phyloP scores from a whole-genome alignment of 2,113 vertebrate genomes.

The Martes martes region DNA sequence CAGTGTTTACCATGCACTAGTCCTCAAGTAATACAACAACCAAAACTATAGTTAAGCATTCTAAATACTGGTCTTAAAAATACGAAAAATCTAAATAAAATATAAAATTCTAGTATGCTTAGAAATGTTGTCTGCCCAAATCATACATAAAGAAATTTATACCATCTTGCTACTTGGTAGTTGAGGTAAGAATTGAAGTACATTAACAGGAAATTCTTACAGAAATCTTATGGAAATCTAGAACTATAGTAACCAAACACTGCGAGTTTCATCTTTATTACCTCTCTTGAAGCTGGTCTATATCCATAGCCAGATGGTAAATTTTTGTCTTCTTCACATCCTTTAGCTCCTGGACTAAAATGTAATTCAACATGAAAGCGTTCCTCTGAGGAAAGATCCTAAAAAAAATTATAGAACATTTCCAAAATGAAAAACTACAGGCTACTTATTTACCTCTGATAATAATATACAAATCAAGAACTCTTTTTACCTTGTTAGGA shows the following conservation, averaged over 20 bases:
- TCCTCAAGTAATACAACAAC: not conserved
- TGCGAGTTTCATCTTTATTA: conserved; percentile 60
- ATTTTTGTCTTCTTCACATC: conserved; percentile 93
- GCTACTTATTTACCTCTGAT: not conserved
- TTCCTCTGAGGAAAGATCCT: conserved; percentile 92
- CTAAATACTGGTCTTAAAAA: not conserved
- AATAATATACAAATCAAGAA: not conserved
- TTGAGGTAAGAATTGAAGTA: not conserved
- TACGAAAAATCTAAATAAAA: not conserved
- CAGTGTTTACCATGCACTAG: not conserved
- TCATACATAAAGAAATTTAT: not conserved
- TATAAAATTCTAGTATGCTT: conserved; percentile 1
- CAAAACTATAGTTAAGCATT: not conserved
- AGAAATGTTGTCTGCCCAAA: not conserved
- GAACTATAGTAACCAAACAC: not conserved
- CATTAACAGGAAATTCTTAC: not conserved
- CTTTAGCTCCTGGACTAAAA: conserved; percentile 94
- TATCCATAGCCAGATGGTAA: conserved; percentile 93
- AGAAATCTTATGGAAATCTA: not conserved
- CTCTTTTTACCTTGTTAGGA: conserved; percentile 90
- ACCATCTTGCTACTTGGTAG: not conserved
- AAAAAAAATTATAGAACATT: conserved; percentile 43
- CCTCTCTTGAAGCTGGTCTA: conserved; percentile 92
- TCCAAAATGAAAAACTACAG: not conserved
- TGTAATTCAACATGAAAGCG: conserved; percentile 94